Base-by-base conservation (phyloP, 2,888 invertebrate species). In the Idaea biselata region DNA sequence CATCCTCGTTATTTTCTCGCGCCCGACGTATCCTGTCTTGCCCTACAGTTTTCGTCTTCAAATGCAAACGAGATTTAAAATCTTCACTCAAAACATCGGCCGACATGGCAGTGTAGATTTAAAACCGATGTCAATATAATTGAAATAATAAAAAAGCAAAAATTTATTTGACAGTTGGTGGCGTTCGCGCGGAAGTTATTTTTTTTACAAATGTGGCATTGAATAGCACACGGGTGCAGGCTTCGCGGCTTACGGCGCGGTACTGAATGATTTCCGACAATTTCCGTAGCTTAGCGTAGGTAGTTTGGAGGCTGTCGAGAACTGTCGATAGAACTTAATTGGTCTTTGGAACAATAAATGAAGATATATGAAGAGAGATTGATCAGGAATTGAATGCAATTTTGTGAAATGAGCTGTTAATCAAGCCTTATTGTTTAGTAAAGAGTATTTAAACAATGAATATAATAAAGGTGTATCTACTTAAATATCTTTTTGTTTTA, bases 1-100 rank as follows among this genome's bases (percentile, higher is more conserved):
- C 95, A 90, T 97, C 97, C 89, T 97, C 97, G 87, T 97, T 96
- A 82, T 95, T 95, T 77, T 97, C 96, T 88, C 95, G 94, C 68
- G 97, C 96, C 81, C 95, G 94, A 74, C 95, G 94, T 79, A 97
- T 96, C 82, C 96, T 93, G 16, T 97, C 97, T 78, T 96, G 96
- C n/a, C 97, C 97, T 60, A 96, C 95, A 54, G 95, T 97, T 92
- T 96, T 97, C 60, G 95, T 95, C 72, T 95, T 95, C 82, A 97
- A 93, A 86, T 95, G 94, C 71, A 96, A 88, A 72, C 95, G 93
- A 63, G 95, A 94, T 86, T 96, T 96, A 82, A 97, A 94, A 83
- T 97, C 95, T 77, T 96, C 96, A 91, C 96, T 96, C 79, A 97
- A 88, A 77, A 96, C 94, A 89, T 96, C 96, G 70, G 95, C 94